phyloP scores from a whole-genome alignment of 2,888 invertebrate species.

The Automeris io region DNA sequence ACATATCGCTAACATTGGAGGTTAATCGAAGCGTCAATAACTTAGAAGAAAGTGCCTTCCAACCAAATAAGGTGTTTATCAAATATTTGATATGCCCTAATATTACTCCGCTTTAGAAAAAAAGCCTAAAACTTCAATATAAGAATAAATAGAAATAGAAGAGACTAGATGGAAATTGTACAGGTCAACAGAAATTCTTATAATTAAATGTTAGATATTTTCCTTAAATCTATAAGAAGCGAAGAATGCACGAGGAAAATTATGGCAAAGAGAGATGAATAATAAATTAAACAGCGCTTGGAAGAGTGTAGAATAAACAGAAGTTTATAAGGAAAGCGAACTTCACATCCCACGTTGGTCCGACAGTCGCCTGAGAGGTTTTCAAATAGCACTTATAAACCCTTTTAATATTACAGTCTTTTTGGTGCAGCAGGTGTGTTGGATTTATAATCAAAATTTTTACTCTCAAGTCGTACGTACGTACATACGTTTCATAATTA shows the following conservation, averaged over 20 bases:
- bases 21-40: too few relatives aligned
- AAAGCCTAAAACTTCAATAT: too few relatives aligned
- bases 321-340: slow-evolving; percentile 8
- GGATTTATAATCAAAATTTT: slow-evolving; percentile 20
- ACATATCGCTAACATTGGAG: too few relatives aligned
- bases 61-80: too few relatives aligned
- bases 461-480: slow-evolving; percentile 2
- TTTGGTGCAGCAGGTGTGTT: slow-evolving; percentile 21
- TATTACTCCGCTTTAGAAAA: too few relatives aligned
- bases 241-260: background rate
- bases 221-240: background rate
- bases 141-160: too few relatives aligned
- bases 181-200: too few relatives aligned
- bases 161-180: too few relatives aligned
- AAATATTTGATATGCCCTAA: too few relatives aligned
- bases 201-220: too few relatives aligned
- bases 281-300: background rate
- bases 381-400: slow-evolving; percentile 31
- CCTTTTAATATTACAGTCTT: slow-evolving; percentile 27
- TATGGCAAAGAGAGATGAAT: background rate
- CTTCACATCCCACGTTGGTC: slow-evolving; percentile 12
- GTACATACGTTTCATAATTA: background rate
- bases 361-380: slow-evolving; percentile 20
- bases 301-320: background rate
- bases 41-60: too few relatives aligned